phyloP scores from a whole-genome alignment of 2,888 invertebrate genomes.

The Napeogenes inachia region DNA sequence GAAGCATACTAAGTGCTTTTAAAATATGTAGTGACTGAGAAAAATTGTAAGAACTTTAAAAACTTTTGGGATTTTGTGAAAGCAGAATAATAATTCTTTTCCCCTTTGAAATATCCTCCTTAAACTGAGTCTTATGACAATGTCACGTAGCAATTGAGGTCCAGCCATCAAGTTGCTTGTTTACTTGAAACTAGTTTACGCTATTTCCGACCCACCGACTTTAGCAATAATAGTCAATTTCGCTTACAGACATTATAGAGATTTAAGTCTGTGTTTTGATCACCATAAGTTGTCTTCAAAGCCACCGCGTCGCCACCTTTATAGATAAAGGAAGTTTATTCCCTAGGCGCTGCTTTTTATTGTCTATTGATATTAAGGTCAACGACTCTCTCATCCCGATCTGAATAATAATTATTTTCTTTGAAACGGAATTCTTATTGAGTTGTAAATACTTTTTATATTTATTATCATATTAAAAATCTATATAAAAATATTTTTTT shows the following conservation, averaged over 20 bases:
- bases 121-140: constrained; percentile 14
- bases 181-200: constrained; percentile 11
- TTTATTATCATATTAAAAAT: no score
- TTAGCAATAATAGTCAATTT: constrained; percentile 16
- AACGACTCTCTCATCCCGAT: constrained; percentile 19
- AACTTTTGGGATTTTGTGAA: no score
- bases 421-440: neutral
- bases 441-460: no score
- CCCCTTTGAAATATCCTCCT: neutral
- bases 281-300: constrained; percentile 22
- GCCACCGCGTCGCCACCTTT: constrained; percentile 21
- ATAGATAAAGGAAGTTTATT: constrained; percentile 27
- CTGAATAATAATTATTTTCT: constrained; percentile 17
- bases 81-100: no score
- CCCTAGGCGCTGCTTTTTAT: constrained; percentile 23
- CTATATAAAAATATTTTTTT: no score
- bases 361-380: constrained; percentile 28
- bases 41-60: no score
- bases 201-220: constrained; percentile 10
- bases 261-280: constrained; percentile 16
- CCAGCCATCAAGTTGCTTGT: constrained; percentile 15
- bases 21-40: no score
- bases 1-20: no score
- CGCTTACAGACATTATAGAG: constrained; percentile 11
- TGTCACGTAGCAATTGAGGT: constrained; percentile 13